Evolutionary conservation across 1,140 invertebrate genomes (phyloP), one percentile per base, ranked within the genome.

Genomic region (Drosophila mayri): DNA sequence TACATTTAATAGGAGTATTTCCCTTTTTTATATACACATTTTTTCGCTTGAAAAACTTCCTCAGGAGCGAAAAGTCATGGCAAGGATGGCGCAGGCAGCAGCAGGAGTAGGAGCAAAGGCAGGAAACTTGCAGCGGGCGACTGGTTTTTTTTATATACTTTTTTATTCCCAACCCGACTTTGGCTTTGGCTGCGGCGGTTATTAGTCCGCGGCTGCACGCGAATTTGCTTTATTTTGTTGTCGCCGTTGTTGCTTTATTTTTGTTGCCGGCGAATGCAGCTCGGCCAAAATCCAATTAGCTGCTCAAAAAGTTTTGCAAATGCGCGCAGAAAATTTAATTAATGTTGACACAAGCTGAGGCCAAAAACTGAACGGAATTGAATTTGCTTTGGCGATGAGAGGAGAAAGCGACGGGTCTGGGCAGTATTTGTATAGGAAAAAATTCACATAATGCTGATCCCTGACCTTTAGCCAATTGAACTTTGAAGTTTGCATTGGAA

Each of bases 1-100:
- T 63, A 82, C 79, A 87, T 87, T 87, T 88, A 88, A 83, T 87
- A 86, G 83, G 76, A 80, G 79, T 70, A 88, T 88, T 87, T 87
- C 83, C 83, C 76, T 75, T 76, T 68, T 68, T 57, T 47, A 47
- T 47, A 67, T 46, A 67, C 66, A 68, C 63, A 67, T 67, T 64
- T 64, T 60, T 79, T 41, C 73, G 78, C 73, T 81, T 86, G 78
- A 76, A 81, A 73, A 85, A 85, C 77, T 84, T 83, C 80, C 68
- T 62, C 80, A 72, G 62, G 62, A 44, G 54, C 47, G 32, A 52
- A 47, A 57, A 66, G 68, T 55, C 52, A 40, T 38, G 52, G 52
- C 52, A 38, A 55, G 52, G 50, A 54, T 54, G 50, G 49, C 11
- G 44, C 63, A 58, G 41, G 41, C n/a, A 57, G 25, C 43, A 38